Conservation (phyloP, 2,113 vertebrate genomes). For the Diphyllodes magnificus region DNA sequence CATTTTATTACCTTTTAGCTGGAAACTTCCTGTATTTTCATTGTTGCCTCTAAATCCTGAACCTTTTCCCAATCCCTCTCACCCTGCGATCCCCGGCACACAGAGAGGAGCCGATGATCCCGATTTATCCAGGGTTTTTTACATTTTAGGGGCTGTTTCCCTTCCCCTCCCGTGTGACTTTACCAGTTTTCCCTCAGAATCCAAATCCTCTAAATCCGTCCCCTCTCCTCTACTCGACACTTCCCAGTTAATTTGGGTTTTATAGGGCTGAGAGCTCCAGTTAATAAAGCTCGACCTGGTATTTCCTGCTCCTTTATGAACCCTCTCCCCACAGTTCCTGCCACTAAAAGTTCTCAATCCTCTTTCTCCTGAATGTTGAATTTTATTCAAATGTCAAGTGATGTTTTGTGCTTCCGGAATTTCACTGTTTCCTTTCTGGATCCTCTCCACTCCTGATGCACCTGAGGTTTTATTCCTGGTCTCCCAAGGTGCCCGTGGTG, state of each 20-base stretch:
- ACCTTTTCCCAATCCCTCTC: neutral
- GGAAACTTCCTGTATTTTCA: neutral
- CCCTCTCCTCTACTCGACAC: neutral
- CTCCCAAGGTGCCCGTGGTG: neutral
- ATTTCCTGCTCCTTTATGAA: neutral
- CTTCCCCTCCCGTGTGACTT: neutral
- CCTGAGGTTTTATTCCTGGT: neutral
- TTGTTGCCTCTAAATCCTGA: neutral
- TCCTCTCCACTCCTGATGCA: neutral
- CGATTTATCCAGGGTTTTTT: neutral
- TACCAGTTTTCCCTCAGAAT: neutral
- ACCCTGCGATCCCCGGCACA: rapidly evolving
- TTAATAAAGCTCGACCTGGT: neutral
- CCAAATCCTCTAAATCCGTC: neutral
- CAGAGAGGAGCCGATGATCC: neutral
- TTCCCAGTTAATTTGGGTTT: neutral
- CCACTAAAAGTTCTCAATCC: too few relatives aligned
- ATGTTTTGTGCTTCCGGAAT: too few relatives aligned
- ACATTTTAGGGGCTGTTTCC: neutral
- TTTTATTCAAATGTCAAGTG: rapidly evolving
- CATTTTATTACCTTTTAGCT: neutral
- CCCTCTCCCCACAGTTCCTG: neutral
- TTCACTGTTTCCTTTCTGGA: neutral
- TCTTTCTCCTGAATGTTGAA: neutral
- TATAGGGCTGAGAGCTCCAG: neutral